Evolutionary conservation across 2,888 invertebrate genomes (phyloP).

Genomic region (Apomyelois bistriatella): DNA sequence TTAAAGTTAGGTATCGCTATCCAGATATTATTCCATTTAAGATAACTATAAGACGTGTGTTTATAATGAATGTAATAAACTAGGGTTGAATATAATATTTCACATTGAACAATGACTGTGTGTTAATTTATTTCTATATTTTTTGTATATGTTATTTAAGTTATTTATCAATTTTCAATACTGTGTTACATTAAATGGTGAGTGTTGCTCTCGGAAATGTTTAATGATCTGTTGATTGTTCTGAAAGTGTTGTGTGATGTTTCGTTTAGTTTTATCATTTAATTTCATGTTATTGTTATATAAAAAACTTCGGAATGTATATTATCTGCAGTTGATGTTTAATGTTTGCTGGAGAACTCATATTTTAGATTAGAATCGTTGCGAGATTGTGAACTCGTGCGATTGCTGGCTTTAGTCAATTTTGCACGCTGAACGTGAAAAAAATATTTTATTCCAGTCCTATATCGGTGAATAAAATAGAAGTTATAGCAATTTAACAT

Average conservation of each 20-base stretch:
- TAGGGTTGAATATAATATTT: conserved; percentile 54
- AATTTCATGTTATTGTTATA: conserved; percentile 42
- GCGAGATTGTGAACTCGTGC: conserved; percentile 52
- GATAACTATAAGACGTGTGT: conserved; percentile 68
- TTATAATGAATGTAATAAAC: conserved; percentile 61
- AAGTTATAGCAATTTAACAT: conserved; percentile 72
- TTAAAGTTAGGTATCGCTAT: conserved; percentile 56
- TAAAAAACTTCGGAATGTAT: conserved; percentile 46
- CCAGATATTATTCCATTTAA: conserved; percentile 74
- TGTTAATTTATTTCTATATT: conserved; percentile 74
- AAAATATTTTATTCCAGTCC: conserved; percentile 71
- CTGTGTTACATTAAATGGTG: conserved; percentile 47
- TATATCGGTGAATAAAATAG: conserved; percentile 59
- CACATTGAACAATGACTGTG: conserved; percentile 74
- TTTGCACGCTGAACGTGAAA: conserved; percentile 68
- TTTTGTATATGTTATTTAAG: conserved; percentile 61
- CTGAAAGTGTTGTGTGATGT: conserved; percentile 54
- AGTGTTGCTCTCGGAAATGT: conserved; percentile 47
- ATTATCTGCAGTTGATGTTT: conserved; percentile 45
- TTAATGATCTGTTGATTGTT: conserved; percentile 62
- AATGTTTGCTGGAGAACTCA: conserved; percentile 37
- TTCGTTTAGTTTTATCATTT: conserved; percentile 48
- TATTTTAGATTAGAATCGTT: conserved; percentile 46
- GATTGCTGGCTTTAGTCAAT: conserved; percentile 69
- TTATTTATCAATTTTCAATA: conserved; percentile 70